phyloP scores from a whole-genome alignment of 2,888 invertebrate genomes.

The Heliconius ismenius region DNA sequence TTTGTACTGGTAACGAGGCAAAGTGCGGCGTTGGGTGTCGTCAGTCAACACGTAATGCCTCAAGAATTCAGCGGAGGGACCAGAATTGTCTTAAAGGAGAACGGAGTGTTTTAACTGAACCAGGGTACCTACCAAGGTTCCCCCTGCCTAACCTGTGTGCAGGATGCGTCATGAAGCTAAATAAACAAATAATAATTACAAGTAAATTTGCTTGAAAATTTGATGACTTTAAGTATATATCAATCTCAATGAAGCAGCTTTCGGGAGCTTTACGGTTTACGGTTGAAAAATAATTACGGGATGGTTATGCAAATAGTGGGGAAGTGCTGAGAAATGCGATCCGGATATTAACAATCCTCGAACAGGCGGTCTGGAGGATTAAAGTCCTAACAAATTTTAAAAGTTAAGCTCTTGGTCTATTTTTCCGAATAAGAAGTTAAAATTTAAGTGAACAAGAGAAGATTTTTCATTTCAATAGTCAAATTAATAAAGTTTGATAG shows the following conservation, averaged over 20 bases:
- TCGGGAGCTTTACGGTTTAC: conserved; percentile 18
- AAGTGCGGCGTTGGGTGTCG: too few species aligned
- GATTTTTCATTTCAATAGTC: conserved; percentile 3
- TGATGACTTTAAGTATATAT: background rate
- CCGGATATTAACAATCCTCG: conserved; percentile 32
- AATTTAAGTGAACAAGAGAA: conserved; percentile 9
- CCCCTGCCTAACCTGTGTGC: background rate
- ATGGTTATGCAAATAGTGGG: conserved; percentile 21
- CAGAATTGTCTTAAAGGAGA: too few species aligned
- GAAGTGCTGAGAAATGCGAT: conserved; percentile 26
- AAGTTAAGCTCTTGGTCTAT: conserved; percentile 12
- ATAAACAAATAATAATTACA: background rate
- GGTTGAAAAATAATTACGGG: conserved; percentile 31
- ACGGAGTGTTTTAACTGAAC: too few species aligned
- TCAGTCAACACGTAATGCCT: too few species aligned
- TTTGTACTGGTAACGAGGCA: too few species aligned
- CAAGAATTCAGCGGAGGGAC: too few species aligned
- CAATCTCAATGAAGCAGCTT: conserved; percentile 17
- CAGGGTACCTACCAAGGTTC: background rate
- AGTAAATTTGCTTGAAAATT: background rate
- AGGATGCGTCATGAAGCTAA: background rate
- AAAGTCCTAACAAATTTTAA: conserved; percentile 19
- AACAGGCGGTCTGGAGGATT: conserved; percentile 29
- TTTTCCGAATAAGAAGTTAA: background rate
- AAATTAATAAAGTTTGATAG: conserved; percentile 3